Evolutionary conservation across 2,888 invertebrate species (phyloP).

Genomic region (Tetropium fuscum): DNA sequence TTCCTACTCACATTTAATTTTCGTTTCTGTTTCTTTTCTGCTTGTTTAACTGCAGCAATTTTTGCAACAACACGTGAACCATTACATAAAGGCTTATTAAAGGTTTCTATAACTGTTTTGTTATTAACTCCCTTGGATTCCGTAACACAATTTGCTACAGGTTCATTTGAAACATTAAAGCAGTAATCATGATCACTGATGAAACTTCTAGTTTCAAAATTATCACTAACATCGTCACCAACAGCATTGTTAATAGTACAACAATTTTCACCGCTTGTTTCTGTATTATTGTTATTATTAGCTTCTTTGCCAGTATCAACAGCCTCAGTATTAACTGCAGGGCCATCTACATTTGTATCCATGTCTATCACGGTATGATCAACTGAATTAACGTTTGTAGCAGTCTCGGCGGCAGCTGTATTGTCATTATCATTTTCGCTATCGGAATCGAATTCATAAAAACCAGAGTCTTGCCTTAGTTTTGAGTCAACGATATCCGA

Average conservation of each 20-base stretch:
- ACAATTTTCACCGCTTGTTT: background rate
- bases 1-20: constrained; percentile 25
- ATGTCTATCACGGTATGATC: background rate
- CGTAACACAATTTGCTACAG: background rate
- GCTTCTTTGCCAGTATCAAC: background rate
- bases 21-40: constrained; percentile 1
- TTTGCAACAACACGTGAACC: background rate
- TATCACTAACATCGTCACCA: constrained; percentile 12
- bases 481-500: constrained; percentile 30
- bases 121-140: background rate
- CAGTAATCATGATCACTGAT: constrained; percentile 41
- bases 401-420: constrained; percentile 6
- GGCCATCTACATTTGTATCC: constrained; percentile 7
- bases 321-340: background rate
- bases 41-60: constrained; percentile 1
- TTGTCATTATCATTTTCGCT: constrained; percentile 34
- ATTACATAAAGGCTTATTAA: background rate
- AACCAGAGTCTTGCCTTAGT: constrained; percentile 44
- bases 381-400: background rate
- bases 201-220: constrained; percentile 33
- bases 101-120: background rate
- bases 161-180: background rate
- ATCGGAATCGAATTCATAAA: constrained; percentile 44
- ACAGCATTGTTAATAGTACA: background rate
- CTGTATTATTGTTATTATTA: background rate